These are phyloP conservation scores for Drosophila carrolli DNA, from an alignment of 1,140 invertebrate genomes.

Conservation along the genomic window DNA sequence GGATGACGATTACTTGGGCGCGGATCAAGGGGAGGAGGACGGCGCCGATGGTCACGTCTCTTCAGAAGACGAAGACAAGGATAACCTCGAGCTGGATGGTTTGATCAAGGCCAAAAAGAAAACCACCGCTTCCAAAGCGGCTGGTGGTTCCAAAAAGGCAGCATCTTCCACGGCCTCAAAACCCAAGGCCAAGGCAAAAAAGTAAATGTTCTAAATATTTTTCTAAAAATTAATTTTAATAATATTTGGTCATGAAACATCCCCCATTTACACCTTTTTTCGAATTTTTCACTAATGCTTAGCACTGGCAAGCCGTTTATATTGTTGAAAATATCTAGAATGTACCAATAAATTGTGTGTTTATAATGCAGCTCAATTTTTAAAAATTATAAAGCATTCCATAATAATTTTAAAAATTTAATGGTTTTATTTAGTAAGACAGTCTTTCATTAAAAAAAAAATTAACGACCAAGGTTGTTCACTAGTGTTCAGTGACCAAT, in stretches of 20 bases:
- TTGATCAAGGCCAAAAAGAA: slow-evolving; percentile 89
- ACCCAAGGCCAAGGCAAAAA: slow-evolving; percentile 62
- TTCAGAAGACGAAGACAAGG: slow-evolving; percentile 86
- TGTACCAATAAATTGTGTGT: background rate
- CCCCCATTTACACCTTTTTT: background rate
- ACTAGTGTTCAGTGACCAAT: no score
- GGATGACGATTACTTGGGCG: slow-evolving; percentile 62
- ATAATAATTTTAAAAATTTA: background rate
- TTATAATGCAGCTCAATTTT: no score
- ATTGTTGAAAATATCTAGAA: background rate
- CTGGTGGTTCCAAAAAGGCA: slow-evolving; percentile 49
- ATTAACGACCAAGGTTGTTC: no score
- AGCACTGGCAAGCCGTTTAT: background rate
- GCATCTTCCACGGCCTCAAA: slow-evolving; percentile 43
- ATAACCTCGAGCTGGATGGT: slow-evolving; percentile 89
- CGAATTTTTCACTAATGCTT: background rate
- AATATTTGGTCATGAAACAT: slow-evolving; percentile 11
- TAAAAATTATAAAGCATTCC: background rate
- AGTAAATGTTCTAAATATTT: slow-evolving; percentile 18
- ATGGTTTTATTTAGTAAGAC: no score
- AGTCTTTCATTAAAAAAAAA: no score
- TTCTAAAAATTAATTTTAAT: background rate
- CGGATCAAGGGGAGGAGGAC: slow-evolving; percentile 75
- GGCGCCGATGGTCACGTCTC: slow-evolving; percentile 79
- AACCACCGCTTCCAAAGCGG: slow-evolving; percentile 47